Conservation (phyloP, 2,113 vertebrate genomes). For the Pantherophis guttatus region DNA sequence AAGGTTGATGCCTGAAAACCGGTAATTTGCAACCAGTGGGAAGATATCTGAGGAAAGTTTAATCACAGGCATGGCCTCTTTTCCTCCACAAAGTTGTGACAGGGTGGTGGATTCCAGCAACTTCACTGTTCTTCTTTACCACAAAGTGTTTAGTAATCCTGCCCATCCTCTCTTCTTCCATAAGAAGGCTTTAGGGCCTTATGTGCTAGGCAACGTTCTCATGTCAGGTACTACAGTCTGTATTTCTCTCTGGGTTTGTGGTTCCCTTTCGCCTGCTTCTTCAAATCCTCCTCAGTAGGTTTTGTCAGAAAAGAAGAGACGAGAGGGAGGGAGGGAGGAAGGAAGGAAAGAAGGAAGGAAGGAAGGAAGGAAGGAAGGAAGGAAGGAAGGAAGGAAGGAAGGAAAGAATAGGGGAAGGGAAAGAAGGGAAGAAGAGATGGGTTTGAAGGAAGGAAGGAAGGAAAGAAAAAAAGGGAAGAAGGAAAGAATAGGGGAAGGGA, state of each 20-base stretch:
- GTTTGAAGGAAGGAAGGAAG: constrained; percentile 39
- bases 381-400: not conserved
- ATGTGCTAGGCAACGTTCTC: too few species aligned
- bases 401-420: too few species aligned
- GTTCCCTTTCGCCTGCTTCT: not conserved
- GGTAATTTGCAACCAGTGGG: not conserved
- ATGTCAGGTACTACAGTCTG: not conserved
- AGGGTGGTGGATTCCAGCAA: not conserved
- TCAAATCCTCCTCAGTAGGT: not conserved
- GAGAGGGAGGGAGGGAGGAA: constrained; percentile 52
- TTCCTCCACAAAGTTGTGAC: not conserved
- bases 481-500: constrained; percentile 53
- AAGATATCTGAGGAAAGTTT: not conserved
- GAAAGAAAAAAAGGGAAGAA: not conserved
- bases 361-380: not conserved
- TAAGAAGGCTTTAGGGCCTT: not conserved
- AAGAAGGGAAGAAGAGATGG: too few species aligned
- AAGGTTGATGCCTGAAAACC: not conserved
- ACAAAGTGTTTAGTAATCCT: not conserved
- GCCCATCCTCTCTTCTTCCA: not conserved
- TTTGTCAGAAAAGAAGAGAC: not conserved
- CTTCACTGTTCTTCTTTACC: not conserved
- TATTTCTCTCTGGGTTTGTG: not conserved
- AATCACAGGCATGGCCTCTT: not conserved
- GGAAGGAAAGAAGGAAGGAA: not conserved